Conservation (phyloP, 2,888 invertebrate species). For the Junonia oenone region DNA sequence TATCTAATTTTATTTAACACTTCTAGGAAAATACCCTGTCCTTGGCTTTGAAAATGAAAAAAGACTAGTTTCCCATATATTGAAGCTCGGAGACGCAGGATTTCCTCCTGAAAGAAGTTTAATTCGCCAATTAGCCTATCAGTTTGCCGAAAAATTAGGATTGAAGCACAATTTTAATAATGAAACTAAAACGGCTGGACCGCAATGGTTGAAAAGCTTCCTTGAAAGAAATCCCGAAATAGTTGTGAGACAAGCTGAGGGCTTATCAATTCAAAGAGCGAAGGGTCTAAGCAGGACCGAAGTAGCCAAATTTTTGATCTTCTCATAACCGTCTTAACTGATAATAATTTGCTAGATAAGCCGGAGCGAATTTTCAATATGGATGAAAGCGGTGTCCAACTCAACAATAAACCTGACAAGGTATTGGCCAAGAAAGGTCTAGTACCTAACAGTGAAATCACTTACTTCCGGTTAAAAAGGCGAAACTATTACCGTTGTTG, state of each 20-base stretch:
- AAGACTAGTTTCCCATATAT: conserved; percentile 25
- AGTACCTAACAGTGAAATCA: conserved; percentile 27
- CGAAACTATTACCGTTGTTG: conserved; percentile 34
- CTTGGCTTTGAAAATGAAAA: conserved; percentile 24
- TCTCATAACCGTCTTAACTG: conserved; percentile 26
- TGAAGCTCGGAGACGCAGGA: conserved; percentile 28
- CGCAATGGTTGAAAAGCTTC: conserved; percentile 34
- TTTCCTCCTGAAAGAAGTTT: conserved; percentile 27
- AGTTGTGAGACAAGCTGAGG: conserved; percentile 35
- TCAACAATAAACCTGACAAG: conserved; percentile 45
- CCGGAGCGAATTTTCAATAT: too few species aligned
- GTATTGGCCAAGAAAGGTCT: conserved; percentile 44
- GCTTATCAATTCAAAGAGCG: conserved; percentile 35
- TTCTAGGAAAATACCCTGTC: conserved; percentile 10
- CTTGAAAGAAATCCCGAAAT: conserved; percentile 31
- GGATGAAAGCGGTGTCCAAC: conserved; percentile 46
- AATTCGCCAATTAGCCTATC: conserved; percentile 30
- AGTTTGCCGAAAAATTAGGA: conserved; percentile 32
- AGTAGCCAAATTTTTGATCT: conserved; percentile 33
- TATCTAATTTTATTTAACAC: too few species aligned
- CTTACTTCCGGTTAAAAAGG: conserved; percentile 42
- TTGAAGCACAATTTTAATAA: conserved; percentile 34
- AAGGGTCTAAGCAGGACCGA: conserved; percentile 33
- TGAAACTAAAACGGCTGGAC: conserved; percentile 33
- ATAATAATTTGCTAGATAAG: conserved; percentile 36